Evolutionary conservation across 2,113 vertebrate genomes (phyloP).

Genomic region (Vulpes ferrilata): DNA sequence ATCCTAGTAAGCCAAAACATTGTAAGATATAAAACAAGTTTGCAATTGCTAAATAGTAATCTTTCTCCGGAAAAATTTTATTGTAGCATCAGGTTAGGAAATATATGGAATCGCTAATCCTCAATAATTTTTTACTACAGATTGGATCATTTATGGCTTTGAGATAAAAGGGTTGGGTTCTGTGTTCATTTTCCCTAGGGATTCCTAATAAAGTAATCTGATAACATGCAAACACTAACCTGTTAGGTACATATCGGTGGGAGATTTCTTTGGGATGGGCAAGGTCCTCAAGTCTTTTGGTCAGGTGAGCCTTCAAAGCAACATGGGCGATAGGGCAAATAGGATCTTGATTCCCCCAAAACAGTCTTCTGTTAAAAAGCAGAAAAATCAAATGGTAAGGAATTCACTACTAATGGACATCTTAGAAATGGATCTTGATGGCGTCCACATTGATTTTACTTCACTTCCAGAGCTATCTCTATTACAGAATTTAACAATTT

Average conservation of each 20-base stretch:
- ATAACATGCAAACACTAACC: slow-evolving; percentile 14
- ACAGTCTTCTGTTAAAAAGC: slow-evolving; percentile 67
- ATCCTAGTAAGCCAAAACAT: neutral
- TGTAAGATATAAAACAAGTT: neutral
- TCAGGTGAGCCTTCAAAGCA: slow-evolving; percentile 46
- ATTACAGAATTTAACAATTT: neutral
- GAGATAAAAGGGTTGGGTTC: neutral
- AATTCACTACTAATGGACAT: neutral
- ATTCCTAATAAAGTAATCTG: neutral
- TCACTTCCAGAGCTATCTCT: slow-evolving; percentile 24
- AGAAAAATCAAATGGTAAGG: slow-evolving; percentile 58
- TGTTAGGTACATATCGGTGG: slow-evolving; percentile 62
- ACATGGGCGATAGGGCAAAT: slow-evolving; percentile 46
- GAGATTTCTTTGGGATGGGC: slow-evolving; percentile 80
- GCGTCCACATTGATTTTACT: neutral
- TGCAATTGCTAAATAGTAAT: neutral
- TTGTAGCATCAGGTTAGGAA: neutral
- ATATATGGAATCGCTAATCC: neutral
- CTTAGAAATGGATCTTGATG: neutral
- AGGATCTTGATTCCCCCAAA: slow-evolving; percentile 85
- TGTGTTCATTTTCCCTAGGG: neutral
- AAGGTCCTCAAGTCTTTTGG: slow-evolving; percentile 68
- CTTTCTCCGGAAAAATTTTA: slow-evolving; percentile 17
- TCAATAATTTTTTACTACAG: neutral
- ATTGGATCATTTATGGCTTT: neutral